Evolutionary conservation across 1,140 invertebrate species (phyloP).

Genomic region (Drosophila arizonae): DNA sequence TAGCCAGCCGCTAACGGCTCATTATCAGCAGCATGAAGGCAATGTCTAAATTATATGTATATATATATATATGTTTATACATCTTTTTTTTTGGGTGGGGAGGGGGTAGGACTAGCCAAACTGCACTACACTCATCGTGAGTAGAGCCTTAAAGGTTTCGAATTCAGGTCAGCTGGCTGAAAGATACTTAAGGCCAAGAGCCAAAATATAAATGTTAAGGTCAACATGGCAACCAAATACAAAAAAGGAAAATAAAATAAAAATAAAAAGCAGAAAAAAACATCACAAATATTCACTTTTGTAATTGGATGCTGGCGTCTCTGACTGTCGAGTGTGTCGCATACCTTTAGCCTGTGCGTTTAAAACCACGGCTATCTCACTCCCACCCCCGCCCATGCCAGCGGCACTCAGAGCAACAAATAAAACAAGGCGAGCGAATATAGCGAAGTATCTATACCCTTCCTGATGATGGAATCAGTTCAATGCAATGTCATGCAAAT

Average conservation of each 20-base stretch:
- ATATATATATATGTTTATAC: neutral
- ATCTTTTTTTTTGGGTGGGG: neutral
- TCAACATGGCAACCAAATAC: conserved; percentile 45
- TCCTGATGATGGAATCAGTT: neutral
- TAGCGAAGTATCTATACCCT: conserved; percentile 2
- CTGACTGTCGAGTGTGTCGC: conserved; percentile 35
- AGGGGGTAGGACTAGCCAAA: neutral
- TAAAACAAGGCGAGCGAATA: conserved; percentile 5
- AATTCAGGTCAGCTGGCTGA: conserved; percentile 57
- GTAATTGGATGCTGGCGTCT: conserved; percentile 74
- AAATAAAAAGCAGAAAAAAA: conserved; percentile 21
- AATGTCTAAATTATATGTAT: conserved; percentile 40
- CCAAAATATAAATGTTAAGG: conserved; percentile 75
- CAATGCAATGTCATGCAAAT: no score
- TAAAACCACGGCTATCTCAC: neutral
- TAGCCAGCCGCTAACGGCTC: conserved; percentile 22
- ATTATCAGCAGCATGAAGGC: conserved; percentile 43
- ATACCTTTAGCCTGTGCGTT: conserved; percentile 51
- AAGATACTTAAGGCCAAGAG: conserved; percentile 58
- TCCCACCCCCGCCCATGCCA: conserved; percentile 11
- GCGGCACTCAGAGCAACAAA: conserved; percentile 14
- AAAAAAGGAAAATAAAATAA: neutral
- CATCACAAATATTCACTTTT: conserved; percentile 73
- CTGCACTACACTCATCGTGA: conserved; percentile 11
- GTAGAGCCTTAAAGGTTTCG: conserved; percentile 21